Evolutionary conservation across 2,797 vertebrate genomes (phyloP).

Genomic region (Micropoecilia bifurca): DNA sequence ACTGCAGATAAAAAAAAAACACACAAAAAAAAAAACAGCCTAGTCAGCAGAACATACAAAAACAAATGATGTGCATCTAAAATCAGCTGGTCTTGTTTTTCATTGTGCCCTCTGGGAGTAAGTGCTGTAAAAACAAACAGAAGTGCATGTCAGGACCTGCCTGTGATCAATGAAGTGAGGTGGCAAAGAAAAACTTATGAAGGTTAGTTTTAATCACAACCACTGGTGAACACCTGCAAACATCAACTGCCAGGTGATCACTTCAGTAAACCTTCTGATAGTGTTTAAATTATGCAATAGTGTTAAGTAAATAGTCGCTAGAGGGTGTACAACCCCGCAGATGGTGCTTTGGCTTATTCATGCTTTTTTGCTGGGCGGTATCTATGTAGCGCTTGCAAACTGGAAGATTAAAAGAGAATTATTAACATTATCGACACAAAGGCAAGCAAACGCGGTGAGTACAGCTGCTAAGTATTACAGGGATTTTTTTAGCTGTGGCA

Average conservation of each 20-base stretch:
- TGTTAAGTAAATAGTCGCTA: conserved; percentile 36
- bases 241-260: background rate
- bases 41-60: conserved; percentile 42
- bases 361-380: conserved; percentile 18
- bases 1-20: conserved; percentile 20
- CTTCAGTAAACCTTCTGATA: background rate
- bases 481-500: background rate
- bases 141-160: conserved; percentile 42
- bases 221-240: background rate
- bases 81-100: conserved; percentile 66
- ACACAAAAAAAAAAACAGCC: conserved; percentile 13
- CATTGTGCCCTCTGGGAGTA: conserved; percentile 36
- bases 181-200: background rate
- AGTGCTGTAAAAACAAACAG: conserved; percentile 20
- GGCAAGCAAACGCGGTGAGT: conserved; percentile 42
- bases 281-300: conserved; percentile 16
- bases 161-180: conserved; percentile 30
- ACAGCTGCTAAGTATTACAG: background rate
- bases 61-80: conserved; percentile 48
- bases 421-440: background rate
- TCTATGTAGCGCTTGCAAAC: conserved; percentile 1
- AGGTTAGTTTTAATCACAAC: conserved; percentile 21
- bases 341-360: conserved; percentile 36
- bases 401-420: background rate
- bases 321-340: conserved; percentile 40